Percentiles rank a stretch among this genome's conserved stretches.
Conservation (phyloP, 1,140 invertebrate species). For the Kradibia gibbosae region DNA sequence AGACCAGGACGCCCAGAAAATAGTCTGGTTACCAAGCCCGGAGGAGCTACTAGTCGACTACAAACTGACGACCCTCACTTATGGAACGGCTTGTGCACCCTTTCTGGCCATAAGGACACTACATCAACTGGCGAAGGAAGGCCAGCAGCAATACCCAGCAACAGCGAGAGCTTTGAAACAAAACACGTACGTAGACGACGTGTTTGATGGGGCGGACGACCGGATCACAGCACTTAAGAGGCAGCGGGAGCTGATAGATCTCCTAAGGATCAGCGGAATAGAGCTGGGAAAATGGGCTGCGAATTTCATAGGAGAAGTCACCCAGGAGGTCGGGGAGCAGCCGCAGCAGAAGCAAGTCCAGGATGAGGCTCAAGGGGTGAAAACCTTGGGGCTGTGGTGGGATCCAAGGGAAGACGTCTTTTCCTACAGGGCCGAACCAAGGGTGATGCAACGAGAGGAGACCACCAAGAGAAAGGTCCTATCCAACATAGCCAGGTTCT, state of each 20-base stretch:
- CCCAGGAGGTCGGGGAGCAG: no score
- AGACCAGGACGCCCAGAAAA: constrained; percentile 13
- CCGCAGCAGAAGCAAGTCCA: no score
- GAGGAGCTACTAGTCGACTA: not conserved
- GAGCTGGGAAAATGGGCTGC: constrained; percentile 33
- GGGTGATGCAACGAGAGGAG: not conserved
- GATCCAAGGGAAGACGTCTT: not conserved
- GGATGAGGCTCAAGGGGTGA: not conserved
- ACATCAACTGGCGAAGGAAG: not conserved
- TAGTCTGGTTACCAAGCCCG: constrained; percentile 13
- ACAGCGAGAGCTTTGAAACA: not conserved
- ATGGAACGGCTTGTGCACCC: not conserved
- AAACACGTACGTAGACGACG: constrained; percentile 19
- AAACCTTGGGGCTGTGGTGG: not conserved
- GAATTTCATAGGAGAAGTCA: not conserved
- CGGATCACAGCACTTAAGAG: not conserved
- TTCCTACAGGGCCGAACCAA: not conserved
- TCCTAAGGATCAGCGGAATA: not conserved
- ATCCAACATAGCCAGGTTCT: not conserved
- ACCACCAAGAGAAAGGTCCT: not conserved
- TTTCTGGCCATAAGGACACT: not conserved
- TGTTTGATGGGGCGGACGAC: not conserved
- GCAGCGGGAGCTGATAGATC: not conserved
- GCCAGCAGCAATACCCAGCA: not conserved
- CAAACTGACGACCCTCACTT: not conserved